Evolutionary conservation across 1,140 invertebrate genomes (phyloP), one percentile per base, ranked within the genome.

Genomic region (Lepeophtheirus salmonis): DNA sequence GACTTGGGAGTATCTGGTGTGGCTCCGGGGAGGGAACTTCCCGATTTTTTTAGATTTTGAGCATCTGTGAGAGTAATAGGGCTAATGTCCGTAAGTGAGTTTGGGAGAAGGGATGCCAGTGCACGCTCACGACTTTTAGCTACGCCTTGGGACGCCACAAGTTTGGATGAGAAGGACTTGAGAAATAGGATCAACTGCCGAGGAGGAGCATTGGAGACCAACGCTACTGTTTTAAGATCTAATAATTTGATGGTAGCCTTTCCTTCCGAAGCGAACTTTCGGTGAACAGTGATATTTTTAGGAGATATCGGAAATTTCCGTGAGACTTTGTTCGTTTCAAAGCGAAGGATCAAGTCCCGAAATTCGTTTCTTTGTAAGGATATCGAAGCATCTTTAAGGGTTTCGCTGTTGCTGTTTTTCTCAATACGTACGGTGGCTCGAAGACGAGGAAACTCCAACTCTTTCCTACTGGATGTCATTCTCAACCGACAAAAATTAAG

Each of bases 201-300:
- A 1, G 21, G 20, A 26, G 55, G 55, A 23, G 55, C 55, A 16
- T 56, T 56, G 21, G 55, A 24, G 4, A 56, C n/a, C 13, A 56
- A 16, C 6, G 26, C 14, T 3, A 17, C 23, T n/a, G 21, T 16
- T 2, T 20, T 41, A 10, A 13, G n/a, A n/a, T 56, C 55, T 4
- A 2, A 21, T 3, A 54, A 6, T 3, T 17, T 16, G n/a, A 56
- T 56, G 21, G 55, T 25, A 1, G 26, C 13, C 22, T 56, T 56
- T 24, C 55, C 55, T 56, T 56, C 55, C n/a, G 6, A 24, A 16
- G 26, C 25, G 16, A 56, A 56, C n/a, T 30, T 56, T 41, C 55
- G 17, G 30, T 56, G 55, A 2, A 56, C 23, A 10, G 2, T 30
- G 13, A 56, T 6, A 17, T 56, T 16, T 20, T 16, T n/a, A 26